phyloP scores from a whole-genome alignment of 2,113 vertebrate genomes.

The Cyprichromis sp. region DNA sequence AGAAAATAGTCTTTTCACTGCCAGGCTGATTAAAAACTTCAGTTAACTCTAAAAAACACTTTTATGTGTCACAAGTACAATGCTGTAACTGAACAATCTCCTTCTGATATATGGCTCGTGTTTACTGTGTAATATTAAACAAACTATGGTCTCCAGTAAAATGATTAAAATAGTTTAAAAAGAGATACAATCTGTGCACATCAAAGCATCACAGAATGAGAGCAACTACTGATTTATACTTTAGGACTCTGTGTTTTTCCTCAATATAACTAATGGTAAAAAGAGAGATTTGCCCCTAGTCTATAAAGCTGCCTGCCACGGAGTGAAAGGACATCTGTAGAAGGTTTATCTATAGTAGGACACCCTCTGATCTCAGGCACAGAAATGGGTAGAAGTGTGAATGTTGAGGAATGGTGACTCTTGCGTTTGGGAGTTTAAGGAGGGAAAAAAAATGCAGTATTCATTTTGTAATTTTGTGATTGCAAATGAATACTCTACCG shows the following conservation, averaged over 20 bases:
- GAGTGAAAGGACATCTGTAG: slow-evolving; percentile 77
- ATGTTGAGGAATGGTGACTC: background rate
- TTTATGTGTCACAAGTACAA: background rate
- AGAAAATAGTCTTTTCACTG: slow-evolving; percentile 75
- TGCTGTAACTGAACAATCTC: background rate
- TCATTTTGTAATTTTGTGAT: background rate
- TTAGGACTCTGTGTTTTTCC: slow-evolving; percentile 13
- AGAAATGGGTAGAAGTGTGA: background rate
- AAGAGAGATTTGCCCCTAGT: background rate
- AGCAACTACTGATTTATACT: background rate
- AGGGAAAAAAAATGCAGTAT: background rate
- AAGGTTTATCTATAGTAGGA: slow-evolving; percentile 70
- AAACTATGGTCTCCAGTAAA: background rate
- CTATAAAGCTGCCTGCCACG: slow-evolving; percentile 21
- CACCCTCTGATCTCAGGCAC: slow-evolving; percentile 72
- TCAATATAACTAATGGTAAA: background rate
- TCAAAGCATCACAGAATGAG: background rate
- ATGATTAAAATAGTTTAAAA: background rate
- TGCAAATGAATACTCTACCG: background rate
- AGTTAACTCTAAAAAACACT: background rate
- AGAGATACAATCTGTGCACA: background rate
- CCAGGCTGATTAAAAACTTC: slow-evolving; percentile 26
- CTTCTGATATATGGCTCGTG: background rate
- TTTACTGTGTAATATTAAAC: background rate
- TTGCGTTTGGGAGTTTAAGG: background rate